These are phyloP conservation scores for Xylocampa areola DNA, from an alignment of 2,888 invertebrate species.

Conservation along the genomic window DNA sequence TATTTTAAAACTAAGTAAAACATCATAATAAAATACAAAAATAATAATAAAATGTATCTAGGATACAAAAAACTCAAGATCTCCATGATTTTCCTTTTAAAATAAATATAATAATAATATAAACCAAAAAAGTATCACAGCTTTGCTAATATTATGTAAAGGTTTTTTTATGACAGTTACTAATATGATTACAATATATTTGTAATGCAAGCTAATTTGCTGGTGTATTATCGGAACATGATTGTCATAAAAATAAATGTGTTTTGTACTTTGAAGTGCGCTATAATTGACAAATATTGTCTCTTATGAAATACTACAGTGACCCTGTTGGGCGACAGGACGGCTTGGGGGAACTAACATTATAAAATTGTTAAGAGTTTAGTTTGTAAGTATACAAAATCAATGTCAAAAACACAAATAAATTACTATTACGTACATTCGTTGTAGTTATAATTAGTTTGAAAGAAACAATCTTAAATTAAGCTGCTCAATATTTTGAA, in stretches of 20 bases:
- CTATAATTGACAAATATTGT: constrained; percentile 72
- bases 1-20: constrained; percentile 64
- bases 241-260: constrained; percentile 69
- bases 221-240: constrained; percentile 79
- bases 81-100: constrained; percentile 33
- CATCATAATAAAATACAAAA: too few species aligned
- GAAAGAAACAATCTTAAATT: constrained; percentile 58
- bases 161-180: constrained; percentile 46
- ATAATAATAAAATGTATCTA: constrained; percentile 54
- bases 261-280: constrained; percentile 86
- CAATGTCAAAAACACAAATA: constrained; percentile 56
- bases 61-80: constrained; percentile 51
- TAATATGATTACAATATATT: constrained; percentile 51
- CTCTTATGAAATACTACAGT: constrained; percentile 50
- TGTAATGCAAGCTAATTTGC: constrained; percentile 59
- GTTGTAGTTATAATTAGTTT: constrained; percentile 57
- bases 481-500: constrained; percentile 61
- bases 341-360: constrained; percentile 47
- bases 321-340: constrained; percentile 53
- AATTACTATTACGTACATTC: constrained; percentile 63
- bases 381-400: constrained; percentile 61
- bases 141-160: constrained; percentile 69
- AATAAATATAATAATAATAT: constrained; percentile 36
- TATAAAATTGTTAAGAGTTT: constrained; percentile 57
- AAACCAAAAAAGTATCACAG: constrained; percentile 81